Conservation (phyloP, 2,888 invertebrate genomes). For the Eudemis profundana region DNA sequence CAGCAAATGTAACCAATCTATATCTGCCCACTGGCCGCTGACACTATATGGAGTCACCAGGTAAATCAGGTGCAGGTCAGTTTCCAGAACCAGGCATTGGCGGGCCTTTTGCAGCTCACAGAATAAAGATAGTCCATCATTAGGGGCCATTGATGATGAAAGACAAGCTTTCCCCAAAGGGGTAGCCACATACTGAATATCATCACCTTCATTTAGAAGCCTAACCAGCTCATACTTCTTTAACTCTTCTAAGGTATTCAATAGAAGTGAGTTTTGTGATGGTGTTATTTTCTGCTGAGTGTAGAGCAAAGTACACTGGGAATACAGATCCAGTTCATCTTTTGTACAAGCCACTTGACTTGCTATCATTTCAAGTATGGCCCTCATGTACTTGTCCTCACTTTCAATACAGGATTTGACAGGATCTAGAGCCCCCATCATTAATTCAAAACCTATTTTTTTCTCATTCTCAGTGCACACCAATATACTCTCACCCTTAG, state of each 20-base stretch:
- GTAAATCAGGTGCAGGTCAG: constrained; percentile 97
- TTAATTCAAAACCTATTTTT: constrained; percentile 88
- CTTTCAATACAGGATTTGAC: constrained; percentile 93
- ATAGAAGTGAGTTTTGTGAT: constrained; percentile 63
- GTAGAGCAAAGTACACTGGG: constrained; percentile 90
- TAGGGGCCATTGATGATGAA: constrained; percentile 96
- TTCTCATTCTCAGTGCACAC: constrained; percentile 92
- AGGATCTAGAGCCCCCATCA: constrained; percentile 88
- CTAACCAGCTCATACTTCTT: constrained; percentile 93
- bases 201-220: constrained; percentile 80
- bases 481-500: constrained; percentile 94
- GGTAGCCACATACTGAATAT: constrained; percentile 89
- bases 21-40: constrained; percentile 90
- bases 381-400: constrained; percentile 90
- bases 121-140: constrained; percentile 95
- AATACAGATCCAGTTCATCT: constrained; percentile 90
- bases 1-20: constrained; percentile 93
- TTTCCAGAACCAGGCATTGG: constrained; percentile 95
- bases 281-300: constrained; percentile 60
- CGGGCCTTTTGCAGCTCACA: constrained; percentile 95
- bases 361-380: constrained; percentile 93
- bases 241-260: constrained; percentile 89
- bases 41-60: constrained; percentile 97
- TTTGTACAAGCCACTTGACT: constrained; percentile 92
- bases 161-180: constrained; percentile 96